These are phyloP conservation scores for Calliphora vomitoria DNA, from an alignment of 2,888 invertebrate species.

Conservation along the genomic window DNA sequence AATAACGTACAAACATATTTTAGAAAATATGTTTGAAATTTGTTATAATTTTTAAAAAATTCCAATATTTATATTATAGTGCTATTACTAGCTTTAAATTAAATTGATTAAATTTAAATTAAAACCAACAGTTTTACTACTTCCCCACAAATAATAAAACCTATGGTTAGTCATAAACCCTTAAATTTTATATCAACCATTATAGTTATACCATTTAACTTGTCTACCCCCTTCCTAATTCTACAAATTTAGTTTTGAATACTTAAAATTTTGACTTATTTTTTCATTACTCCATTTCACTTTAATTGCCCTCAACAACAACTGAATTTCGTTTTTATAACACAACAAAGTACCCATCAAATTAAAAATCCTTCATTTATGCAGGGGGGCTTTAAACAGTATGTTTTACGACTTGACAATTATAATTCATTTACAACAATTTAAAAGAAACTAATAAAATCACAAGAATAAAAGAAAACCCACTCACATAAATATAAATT, in stretches of 20 bases:
- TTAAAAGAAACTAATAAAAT: slow-evolving; percentile 38
- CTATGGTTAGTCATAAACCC: not conserved
- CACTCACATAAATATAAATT: not conserved
- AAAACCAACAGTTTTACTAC: too few relatives aligned
- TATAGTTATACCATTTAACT: not conserved
- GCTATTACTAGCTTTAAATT: too few relatives aligned
- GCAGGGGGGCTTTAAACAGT: not conserved
- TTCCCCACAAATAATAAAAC: too few relatives aligned
- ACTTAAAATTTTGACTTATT: too few relatives aligned
- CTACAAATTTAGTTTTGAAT: not conserved
- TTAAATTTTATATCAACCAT: not conserved
- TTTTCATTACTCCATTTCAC: slow-evolving; percentile 19
- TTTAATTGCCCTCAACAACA: slow-evolving; percentile 31
- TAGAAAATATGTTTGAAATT: too few relatives aligned
- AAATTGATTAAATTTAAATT: too few relatives aligned
- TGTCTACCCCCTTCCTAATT: not conserved
- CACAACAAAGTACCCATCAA: not conserved
- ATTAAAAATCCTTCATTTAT: slow-evolving; percentile 18
- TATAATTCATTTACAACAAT: slow-evolving; percentile 58
- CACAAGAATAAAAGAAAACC: slow-evolving; percentile 1
- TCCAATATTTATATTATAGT: too few relatives aligned
- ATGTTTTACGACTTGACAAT: slow-evolving; percentile 40
- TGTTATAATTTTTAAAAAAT: too few relatives aligned
- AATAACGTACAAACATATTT: too few relatives aligned
- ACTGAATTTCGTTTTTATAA: slow-evolving; percentile 3